Base-by-base conservation (phyloP, 2,113 vertebrate genomes). In the Oncorhynchus nerka region DNA sequence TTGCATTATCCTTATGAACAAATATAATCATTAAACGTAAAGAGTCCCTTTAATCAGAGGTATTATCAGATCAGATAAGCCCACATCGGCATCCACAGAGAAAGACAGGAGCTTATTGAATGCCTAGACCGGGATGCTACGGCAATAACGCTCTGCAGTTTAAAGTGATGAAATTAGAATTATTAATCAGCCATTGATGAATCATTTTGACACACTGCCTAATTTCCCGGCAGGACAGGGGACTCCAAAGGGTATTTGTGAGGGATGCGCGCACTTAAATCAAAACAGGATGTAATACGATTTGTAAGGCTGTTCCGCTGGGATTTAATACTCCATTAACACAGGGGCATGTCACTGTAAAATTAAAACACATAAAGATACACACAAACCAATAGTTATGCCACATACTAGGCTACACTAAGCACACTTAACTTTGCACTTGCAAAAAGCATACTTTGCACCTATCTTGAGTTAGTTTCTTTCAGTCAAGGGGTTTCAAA, bases 231-330 rank as follows among this genome's bases (percentile, higher is more conserved):
- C 70, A 70, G 81, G 82, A 75, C 48, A 59, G 68, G 67, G 55
- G 49, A 76, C 75, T 83, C 80, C 66, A 68, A 81, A 45, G 82
- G 76, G 84, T 88, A 87, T 89, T 87, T 85, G 85, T 88, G 85
- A 85, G 59, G 79, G 85, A 89, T 88, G 90, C 84, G 82, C 82
- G 81, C 74, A 76, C 90, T 90, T 90, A 88, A 91, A 92, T 89
- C 88, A 91, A 89, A 90, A 81, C 82, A 86, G 82, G 84, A 85
- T 86, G 85, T 86, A 91, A 88, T 92, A 88, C 83, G 86, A 83
- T 81, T 79, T 82, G 86, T 79, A 75, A 75, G 65, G 75, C 77
- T 81, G 83, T 85, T 79, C 75, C 79, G 62, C 26, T 65, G 85
- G 83, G 79, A 83, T 86, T 87, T 81, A 87, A 86, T 81, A 67